A percentile compares a stretch with the other conserved stretches of the same genome.
These are phyloP conservation scores for Myotis brandtii DNA, from an alignment of 2,113 vertebrate genomes.

Conservation along the genomic window DNA sequence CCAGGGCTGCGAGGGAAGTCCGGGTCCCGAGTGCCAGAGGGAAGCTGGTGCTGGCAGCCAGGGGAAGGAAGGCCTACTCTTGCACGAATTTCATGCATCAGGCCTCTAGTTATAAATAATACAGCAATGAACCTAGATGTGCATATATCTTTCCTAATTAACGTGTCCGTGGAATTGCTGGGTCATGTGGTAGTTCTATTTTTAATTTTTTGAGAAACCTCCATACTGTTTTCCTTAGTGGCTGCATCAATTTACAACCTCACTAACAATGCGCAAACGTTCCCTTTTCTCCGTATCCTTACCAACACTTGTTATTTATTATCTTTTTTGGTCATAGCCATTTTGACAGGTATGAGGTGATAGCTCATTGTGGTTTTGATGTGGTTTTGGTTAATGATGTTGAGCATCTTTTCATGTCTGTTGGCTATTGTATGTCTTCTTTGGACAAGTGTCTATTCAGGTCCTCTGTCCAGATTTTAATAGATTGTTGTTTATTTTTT, in stretches of 20 bases:
- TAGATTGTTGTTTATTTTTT: neutral
- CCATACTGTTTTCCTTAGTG: neutral
- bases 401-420: neutral
- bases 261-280: neutral
- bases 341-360: neutral
- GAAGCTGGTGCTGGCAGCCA: too few species aligned
- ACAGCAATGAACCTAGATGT: neutral
- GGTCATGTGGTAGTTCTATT: neutral
- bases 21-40: too few species aligned
- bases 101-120: neutral
- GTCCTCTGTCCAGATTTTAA: neutral
- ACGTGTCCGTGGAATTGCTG: neutral
- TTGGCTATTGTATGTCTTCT: neutral
- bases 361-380: neutral
- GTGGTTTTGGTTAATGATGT: neutral
- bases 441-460: neutral
- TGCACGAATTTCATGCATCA: too few species aligned
- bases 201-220: neutral
- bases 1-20: too few species aligned
- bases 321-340: neutral
- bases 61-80: too few species aligned
- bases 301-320: neutral
- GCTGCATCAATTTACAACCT: neutral
- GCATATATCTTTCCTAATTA: neutral
- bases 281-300: neutral